phyloP scores from a whole-genome alignment of 2,888 invertebrate species.

The Drosophila cognata region DNA sequence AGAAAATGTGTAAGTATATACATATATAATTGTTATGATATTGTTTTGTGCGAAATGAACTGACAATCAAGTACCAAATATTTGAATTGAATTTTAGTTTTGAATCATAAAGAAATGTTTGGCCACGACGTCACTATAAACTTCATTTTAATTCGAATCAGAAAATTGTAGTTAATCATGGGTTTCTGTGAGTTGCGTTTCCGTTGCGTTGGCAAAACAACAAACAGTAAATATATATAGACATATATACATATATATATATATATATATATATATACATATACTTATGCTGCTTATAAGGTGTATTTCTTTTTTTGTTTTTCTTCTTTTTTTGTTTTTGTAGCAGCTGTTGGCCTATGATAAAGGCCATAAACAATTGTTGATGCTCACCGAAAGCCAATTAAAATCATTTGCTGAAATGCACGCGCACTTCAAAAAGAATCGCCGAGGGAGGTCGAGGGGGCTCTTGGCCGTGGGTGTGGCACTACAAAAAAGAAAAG shows the following conservation, averaged over 20 bases:
- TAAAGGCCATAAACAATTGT: conserved; percentile 66
- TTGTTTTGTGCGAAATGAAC: conserved; percentile 5
- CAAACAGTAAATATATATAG: not conserved
- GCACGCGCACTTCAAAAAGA: conserved; percentile 62
- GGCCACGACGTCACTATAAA: not conserved
- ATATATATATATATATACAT: not conserved
- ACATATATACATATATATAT: not conserved
- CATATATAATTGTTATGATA: not conserved
- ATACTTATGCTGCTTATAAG: conserved; percentile 20
- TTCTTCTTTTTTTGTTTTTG: not conserved
- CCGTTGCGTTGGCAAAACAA: conserved; percentile 26
- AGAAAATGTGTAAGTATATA: not conserved
- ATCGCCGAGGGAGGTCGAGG: conserved; percentile 17
- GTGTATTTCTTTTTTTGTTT: not conserved
- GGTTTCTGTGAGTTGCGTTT: conserved; percentile 29
- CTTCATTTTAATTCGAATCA: not conserved
- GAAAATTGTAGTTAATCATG: not conserved
- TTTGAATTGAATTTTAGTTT: not conserved
- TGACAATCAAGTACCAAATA: conserved; percentile 15
- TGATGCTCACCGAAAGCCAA: conserved; percentile 64
- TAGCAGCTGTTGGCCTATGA: conserved; percentile 59
- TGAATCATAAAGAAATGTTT: conserved; percentile 1
- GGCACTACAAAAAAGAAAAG: conserved; percentile 19
- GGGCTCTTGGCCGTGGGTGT: conserved; percentile 15
- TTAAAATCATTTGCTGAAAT: conserved; percentile 74